A percentile compares a stretch with the other conserved stretches of the same genome.
Evolutionary conservation across 2,113 vertebrate genomes (phyloP).

Genomic region (Eulemur macaco): DNA sequence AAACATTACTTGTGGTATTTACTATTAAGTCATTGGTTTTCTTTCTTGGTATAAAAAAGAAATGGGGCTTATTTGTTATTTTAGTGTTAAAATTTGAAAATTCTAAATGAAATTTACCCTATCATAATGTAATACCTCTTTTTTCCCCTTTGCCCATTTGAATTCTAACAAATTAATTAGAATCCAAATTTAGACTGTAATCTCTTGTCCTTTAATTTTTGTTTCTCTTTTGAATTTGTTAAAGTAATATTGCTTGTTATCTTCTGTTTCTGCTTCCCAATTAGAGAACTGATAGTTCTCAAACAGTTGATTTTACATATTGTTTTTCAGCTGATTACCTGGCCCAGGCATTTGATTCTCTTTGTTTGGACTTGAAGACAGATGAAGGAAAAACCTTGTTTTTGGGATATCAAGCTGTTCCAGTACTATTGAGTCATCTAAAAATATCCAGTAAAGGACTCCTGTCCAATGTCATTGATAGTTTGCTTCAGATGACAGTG

Average conservation of each 20-base stretch:
- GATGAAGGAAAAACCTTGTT: slow-evolving; percentile 90
- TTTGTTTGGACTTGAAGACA: slow-evolving; percentile 86
- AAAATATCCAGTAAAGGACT: slow-evolving; percentile 84
- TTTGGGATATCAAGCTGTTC: slow-evolving; percentile 88
- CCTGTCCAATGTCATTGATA: slow-evolving; percentile 86
- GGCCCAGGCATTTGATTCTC: slow-evolving; percentile 88
- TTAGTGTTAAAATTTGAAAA: background rate
- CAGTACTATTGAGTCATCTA: slow-evolving; percentile 85
- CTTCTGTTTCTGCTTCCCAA: background rate
- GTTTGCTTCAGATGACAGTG: slow-evolving; percentile 90
- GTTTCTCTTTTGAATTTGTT: background rate
- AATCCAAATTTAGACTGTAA: background rate
- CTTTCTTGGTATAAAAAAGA: background rate
- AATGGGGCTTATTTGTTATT: background rate
- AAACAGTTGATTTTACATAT: slow-evolving; percentile 35
- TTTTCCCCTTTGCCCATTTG: background rate
- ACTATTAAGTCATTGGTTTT: slow-evolving; percentile 15
- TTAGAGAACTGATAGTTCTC: background rate
- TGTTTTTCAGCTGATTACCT: slow-evolving; percentile 88
- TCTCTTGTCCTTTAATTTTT: background rate
- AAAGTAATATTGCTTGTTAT: background rate
- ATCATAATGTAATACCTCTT: background rate
- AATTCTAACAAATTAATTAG: background rate
- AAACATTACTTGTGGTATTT: background rate
- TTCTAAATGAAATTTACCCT: background rate